Conservation (phyloP, 1,140 invertebrate species). For the Lethrus apterus region DNA sequence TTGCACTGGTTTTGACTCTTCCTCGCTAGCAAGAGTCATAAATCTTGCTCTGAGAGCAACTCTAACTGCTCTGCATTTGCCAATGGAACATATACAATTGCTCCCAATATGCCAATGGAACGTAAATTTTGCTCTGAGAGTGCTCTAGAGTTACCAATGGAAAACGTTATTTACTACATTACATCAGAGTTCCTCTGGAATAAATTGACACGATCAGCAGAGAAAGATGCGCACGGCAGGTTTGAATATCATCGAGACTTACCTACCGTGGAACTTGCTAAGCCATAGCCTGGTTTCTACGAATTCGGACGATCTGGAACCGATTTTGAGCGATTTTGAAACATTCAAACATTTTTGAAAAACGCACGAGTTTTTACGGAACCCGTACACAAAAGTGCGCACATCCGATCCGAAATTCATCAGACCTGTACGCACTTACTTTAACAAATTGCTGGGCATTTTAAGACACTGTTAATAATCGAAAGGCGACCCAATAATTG, state of each 20-base stretch:
- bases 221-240: slow-evolving; percentile 74
- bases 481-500: slow-evolving; percentile 50
- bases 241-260: slow-evolving; percentile 86
- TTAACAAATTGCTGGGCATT: slow-evolving; percentile 41
- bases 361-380: slow-evolving; percentile 57
- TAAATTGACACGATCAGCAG: slow-evolving; percentile 81
- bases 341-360: slow-evolving; percentile 60
- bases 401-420: slow-evolving; percentile 44
- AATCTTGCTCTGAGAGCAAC: no score
- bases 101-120: no score
- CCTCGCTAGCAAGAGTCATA: no score
- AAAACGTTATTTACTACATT: no score
- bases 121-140: no score
- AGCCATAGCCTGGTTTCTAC: slow-evolving; percentile 61
- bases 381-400: slow-evolving; percentile 43
- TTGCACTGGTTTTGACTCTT: no score
- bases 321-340: slow-evolving; percentile 56
- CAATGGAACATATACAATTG: no score
- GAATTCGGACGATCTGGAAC: slow-evolving; percentile 70
- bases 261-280: slow-evolving; percentile 89
- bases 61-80: no score
- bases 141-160: no score
- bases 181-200: slow-evolving; percentile 73
- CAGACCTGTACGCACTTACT: slow-evolving; percentile 44
- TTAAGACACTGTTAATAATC: slow-evolving; percentile 45